Evolutionary conservation across 92 coral and sea anemone species (phyloP).

Genomic region (Umimayanthus kanabou): DNA sequence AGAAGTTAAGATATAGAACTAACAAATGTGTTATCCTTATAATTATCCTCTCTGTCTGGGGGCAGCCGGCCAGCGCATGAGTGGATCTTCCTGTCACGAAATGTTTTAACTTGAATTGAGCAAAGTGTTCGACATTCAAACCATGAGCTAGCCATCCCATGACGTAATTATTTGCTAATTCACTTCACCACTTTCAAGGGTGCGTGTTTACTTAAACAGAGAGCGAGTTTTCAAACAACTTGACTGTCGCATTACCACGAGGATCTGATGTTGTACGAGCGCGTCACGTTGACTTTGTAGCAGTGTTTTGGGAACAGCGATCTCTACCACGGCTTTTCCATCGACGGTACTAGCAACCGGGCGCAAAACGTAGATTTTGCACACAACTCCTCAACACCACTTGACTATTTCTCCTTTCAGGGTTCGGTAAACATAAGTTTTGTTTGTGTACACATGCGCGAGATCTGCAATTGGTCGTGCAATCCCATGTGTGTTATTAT

Average conservation of each 20-base stretch:
- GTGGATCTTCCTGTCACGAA: background rate
- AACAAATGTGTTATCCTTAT: background rate
- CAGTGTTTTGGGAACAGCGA: background rate
- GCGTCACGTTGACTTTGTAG: background rate
- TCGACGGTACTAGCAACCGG: background rate
- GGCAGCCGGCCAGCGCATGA: background rate
- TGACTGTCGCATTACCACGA: constrained; percentile 40
- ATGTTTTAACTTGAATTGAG: constrained; percentile 50
- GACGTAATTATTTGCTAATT: constrained; percentile 85
- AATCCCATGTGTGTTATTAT: constrained; percentile 33
- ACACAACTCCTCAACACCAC: background rate
- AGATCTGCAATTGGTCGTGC: constrained; percentile 8
- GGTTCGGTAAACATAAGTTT: constrained; percentile 27
- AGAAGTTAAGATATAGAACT: no score
- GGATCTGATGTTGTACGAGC: background rate
- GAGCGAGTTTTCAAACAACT: constrained; percentile 6
- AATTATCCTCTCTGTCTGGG: background rate
- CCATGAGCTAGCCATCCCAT: constrained; percentile 72
- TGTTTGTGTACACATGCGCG: constrained; percentile 42
- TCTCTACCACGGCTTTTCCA: background rate
- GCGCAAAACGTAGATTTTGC: background rate
- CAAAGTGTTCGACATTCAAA: constrained; percentile 73
- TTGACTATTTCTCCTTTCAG: background rate
- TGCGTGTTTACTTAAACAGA: constrained; percentile 15
- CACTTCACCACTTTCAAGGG: constrained; percentile 25